Conservation (phyloP, 2,888 invertebrate genomes). For the Drosophila pseudotakahashii region DNA sequence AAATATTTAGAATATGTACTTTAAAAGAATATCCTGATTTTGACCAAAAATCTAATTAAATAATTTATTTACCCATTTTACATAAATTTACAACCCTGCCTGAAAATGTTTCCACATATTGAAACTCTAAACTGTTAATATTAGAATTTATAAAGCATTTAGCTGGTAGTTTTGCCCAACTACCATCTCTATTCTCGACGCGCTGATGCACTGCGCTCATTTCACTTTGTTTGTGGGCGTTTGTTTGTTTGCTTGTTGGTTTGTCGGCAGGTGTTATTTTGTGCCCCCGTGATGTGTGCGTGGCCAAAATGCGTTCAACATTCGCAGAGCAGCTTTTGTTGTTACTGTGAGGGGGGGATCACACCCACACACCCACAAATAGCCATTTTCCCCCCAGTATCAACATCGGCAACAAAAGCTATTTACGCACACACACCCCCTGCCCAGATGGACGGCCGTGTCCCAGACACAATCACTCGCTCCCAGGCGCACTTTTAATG, state of each 20-base stretch:
- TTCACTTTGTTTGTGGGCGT: conserved; percentile 72
- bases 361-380: conserved; percentile 3
- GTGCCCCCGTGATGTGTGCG: conserved; percentile 69
- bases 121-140: neutral
- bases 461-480: conserved; percentile 64
- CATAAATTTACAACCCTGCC: no score
- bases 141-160: neutral
- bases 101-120: neutral
- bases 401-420: conserved; percentile 63
- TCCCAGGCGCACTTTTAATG: conserved; percentile 75
- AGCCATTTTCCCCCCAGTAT: conserved; percentile 27
- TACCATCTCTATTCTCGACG: conserved; percentile 16
- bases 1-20: neutral
- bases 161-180: neutral
- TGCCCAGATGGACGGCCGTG: conserved; percentile 26
- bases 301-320: conserved; percentile 72
- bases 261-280: conserved; percentile 79
- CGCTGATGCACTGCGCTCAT: conserved; percentile 59
- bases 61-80: neutral
- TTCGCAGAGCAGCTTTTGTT: conserved; percentile 47
- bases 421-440: conserved; percentile 56
- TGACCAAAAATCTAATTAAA: neutral
- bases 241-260: conserved; percentile 62
- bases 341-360: conserved; percentile 20
- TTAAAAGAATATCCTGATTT: neutral